Evolutionary conservation across 1,140 invertebrate species (phyloP).

Genomic region (Pemphigus obesinymphae): DNA sequence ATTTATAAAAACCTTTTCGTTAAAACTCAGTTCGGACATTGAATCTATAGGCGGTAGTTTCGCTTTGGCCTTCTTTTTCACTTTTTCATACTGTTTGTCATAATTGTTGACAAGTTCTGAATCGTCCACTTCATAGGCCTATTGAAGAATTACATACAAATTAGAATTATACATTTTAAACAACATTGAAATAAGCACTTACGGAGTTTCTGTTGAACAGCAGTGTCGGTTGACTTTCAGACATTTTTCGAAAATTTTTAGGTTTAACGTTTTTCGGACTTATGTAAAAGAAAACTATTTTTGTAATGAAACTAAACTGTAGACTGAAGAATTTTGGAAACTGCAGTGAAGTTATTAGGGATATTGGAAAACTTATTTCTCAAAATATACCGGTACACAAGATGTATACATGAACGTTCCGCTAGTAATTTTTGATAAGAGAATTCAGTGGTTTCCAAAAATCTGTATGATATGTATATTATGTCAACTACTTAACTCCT

Average conservation of each 20-base stretch:
- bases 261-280: no score
- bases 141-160: neutral
- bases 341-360: no score
- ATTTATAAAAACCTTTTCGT: neutral
- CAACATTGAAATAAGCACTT: neutral
- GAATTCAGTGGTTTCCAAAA: no score
- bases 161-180: neutral
- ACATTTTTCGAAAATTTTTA: neutral
- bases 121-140: conserved; percentile 10
- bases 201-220: neutral
- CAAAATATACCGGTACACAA: no score
- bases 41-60: conserved; percentile 33
- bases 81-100: conserved; percentile 32
- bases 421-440: no score
- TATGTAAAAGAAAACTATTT: no score
- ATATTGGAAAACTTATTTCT: no score
- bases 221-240: neutral
- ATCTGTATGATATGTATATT: no score
- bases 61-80: conserved; percentile 22
- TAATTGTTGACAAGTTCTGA: conserved; percentile 22
- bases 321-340: no score
- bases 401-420: no score
- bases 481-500: no score
- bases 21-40: conserved; percentile 15
- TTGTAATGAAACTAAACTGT: no score